A percentile compares a stretch with the other conserved stretches of the same genome.
Conservation (phyloP, 2,113 vertebrate species). For the Brevimyrus niger region DNA sequence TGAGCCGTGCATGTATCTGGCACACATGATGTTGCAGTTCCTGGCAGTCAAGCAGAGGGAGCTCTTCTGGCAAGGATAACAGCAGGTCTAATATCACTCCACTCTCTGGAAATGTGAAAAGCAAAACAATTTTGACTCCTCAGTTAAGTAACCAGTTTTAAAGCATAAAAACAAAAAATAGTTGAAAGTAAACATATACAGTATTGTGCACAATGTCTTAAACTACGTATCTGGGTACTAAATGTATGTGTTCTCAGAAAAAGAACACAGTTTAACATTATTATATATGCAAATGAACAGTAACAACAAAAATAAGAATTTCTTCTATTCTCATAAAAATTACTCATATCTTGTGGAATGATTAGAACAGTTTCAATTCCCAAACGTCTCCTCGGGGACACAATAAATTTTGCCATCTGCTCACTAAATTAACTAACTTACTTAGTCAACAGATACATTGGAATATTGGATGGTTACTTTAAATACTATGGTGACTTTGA, state of each 20-base stretch:
- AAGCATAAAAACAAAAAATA: background rate
- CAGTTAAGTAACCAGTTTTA: background rate
- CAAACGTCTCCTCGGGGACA: background rate
- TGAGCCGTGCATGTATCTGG: slow-evolving; percentile 41
- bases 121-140: background rate
- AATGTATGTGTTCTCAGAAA: background rate
- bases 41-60: slow-evolving; percentile 47
- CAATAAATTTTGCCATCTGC: background rate
- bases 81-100: slow-evolving; percentile 59
- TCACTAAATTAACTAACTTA: background rate
- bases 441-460: background rate
- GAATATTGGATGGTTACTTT: background rate
- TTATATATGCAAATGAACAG: background rate
- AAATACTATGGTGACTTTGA: background rate
- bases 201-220: background rate
- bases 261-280: background rate
- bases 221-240: background rate
- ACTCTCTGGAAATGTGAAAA: slow-evolving; percentile 42
- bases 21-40: slow-evolving; percentile 49
- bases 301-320: background rate
- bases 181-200: background rate
- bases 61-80: slow-evolving; percentile 59
- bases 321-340: background rate
- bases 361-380: background rate
- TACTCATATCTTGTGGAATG: background rate